Conservation (phyloP, 2,113 vertebrate species). For the Lanius collurio region DNA sequence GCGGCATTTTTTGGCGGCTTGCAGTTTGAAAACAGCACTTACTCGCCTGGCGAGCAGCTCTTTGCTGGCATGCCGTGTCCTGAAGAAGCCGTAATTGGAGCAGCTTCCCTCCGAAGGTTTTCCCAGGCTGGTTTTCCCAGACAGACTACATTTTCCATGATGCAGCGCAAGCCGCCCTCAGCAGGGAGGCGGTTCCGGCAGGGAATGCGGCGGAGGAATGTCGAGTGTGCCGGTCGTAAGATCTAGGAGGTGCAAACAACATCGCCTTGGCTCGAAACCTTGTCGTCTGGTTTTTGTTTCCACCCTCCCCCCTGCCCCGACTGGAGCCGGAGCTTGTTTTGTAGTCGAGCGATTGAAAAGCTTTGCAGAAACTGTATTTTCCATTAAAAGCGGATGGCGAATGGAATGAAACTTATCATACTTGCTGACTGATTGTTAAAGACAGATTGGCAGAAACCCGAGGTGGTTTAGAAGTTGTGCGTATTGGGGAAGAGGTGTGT, state of each 20-base stretch:
- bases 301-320: fast-evolving
- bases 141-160: background rate
- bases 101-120: background rate
- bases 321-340: background rate
- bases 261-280: background rate
- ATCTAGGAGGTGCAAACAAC: fast-evolving
- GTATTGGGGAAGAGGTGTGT: background rate
- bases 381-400: background rate
- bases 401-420: fast-evolving
- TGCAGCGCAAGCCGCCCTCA: background rate
- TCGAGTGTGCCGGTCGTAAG: fast-evolving
- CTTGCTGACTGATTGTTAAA: background rate
- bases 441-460: background rate
- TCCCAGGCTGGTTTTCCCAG: background rate
- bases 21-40: fast-evolving
- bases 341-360: background rate
- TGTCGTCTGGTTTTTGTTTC: background rate
- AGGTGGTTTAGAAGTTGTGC: background rate
- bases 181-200: fast-evolving
- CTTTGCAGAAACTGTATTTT: background rate
- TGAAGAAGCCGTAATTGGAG: background rate
- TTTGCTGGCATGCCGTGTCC: fast-evolving
- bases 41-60: fast-evolving
- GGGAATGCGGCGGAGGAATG: background rate
- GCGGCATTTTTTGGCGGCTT: background rate